Conservation (phyloP, 2,113 vertebrate species). For the Pseudorasbora parva region DNA sequence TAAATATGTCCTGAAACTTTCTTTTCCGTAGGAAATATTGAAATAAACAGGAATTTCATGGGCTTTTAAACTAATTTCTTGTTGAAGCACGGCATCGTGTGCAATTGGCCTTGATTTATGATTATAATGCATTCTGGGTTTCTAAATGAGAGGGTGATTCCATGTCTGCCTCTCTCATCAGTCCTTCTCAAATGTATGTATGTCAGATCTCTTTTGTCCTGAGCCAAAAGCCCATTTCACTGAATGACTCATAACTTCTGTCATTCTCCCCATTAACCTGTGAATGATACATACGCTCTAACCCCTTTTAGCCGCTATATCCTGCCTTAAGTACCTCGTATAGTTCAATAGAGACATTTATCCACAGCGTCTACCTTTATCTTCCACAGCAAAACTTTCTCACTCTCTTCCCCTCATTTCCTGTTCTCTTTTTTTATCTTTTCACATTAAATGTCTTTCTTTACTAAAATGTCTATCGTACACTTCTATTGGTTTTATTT, state of each 20-base stretch:
- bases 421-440: neutral
- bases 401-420: neutral
- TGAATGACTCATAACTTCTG: slow-evolving; percentile 57
- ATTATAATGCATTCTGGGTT: neutral
- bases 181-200: neutral
- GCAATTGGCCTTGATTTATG: slow-evolving; percentile 1
- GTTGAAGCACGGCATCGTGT: neutral
- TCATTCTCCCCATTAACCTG: slow-evolving; percentile 63
- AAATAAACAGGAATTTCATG: neutral
- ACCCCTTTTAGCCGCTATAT: slow-evolving; percentile 60
- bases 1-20: too few relatives aligned
- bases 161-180: slow-evolving; percentile 30
- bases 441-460: neutral
- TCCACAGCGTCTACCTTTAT: neutral
- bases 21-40: neutral
- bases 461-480: neutral
- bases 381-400: slow-evolving; percentile 1
- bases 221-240: slow-evolving; percentile 32
- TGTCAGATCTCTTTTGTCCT: slow-evolving; percentile 17
- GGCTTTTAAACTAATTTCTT: neutral
- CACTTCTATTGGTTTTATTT: neutral
- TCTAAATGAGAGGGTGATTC: slow-evolving; percentile 31
- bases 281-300: slow-evolving; percentile 68
- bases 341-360: slow-evolving; percentile 12
- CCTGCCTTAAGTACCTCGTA: slow-evolving; percentile 35